These are phyloP conservation scores for Hormaphis cornu DNA, from an alignment of 1,140 invertebrate genomes.

Conservation along the genomic window DNA sequence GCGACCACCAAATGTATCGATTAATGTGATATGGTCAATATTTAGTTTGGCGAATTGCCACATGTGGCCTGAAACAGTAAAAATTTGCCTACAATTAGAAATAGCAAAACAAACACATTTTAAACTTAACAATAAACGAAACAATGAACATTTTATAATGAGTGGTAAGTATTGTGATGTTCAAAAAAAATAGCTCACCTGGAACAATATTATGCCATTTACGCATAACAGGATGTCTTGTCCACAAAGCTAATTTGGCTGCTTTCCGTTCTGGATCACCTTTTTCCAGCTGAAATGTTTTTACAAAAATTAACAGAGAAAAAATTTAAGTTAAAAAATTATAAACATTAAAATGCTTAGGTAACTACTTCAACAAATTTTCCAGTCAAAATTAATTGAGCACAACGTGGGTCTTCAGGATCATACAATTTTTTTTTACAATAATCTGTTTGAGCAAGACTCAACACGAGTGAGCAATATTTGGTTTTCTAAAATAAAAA, in stretches of 20 bases:
- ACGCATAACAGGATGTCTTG: conserved; percentile 58
- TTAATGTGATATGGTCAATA: conserved; percentile 56
- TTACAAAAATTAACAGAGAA: background rate
- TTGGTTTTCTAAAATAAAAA: conserved; percentile 22
- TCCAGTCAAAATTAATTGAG: conserved; percentile 61
- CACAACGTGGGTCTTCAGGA: conserved; percentile 71
- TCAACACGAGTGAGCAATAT: conserved; percentile 33
- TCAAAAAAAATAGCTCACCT: conserved; percentile 3
- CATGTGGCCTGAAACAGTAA: conserved; percentile 53
- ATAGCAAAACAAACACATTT: background rate
- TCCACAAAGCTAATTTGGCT: conserved; percentile 54
- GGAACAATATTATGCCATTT: conserved; percentile 46
- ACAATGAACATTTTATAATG: background rate
- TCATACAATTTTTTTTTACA: conserved; percentile 55
- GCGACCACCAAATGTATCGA: conserved; percentile 69
- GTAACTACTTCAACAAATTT: conserved; percentile 54
- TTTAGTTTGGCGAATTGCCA: conserved; percentile 67
- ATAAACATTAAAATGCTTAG: background rate
- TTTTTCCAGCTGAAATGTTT: conserved; percentile 47
- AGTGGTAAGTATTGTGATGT: too few relatives aligned
- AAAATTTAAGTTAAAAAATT: background rate
- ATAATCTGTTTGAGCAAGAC: conserved; percentile 34
- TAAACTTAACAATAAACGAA: background rate
- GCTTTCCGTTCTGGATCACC: conserved; percentile 50
- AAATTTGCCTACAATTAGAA: conserved; percentile 15